These are phyloP conservation scores for Thryonomys swinderianus DNA, from an alignment of 2,113 vertebrate genomes.

Conservation along the genomic window DNA sequence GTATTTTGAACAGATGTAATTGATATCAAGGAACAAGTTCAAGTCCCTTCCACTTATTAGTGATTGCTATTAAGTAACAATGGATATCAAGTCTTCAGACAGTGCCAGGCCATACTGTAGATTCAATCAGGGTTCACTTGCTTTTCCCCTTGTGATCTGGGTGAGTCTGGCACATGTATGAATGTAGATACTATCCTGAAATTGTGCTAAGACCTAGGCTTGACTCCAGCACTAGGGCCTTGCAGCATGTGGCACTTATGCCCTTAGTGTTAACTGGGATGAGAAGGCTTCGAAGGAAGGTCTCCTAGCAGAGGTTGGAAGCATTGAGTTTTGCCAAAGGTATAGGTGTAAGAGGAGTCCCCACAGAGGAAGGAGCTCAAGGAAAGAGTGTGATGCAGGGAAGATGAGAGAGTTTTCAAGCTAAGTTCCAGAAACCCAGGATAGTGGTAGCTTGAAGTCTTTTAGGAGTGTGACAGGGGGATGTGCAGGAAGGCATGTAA, in stretches of 20 bases:
- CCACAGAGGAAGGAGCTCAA: neutral
- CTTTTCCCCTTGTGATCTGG: neutral
- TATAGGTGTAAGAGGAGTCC: neutral
- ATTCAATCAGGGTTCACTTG: neutral
- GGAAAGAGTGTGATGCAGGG: neutral
- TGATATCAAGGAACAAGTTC: conserved; percentile 33
- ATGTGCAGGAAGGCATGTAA: neutral
- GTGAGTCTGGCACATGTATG: neutral
- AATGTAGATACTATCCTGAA: neutral
- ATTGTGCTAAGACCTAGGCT: neutral
- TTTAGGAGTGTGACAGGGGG: neutral
- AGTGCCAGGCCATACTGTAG: neutral
- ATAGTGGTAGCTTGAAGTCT: neutral
- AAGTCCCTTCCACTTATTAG: neutral
- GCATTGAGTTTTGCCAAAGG: neutral
- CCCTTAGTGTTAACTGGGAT: neutral
- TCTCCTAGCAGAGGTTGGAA: neutral
- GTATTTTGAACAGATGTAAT: conserved; percentile 29
- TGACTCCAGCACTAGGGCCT: neutral
- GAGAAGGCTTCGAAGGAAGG: neutral
- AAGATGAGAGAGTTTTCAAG: neutral
- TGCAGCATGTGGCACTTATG: neutral
- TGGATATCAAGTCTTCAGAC: neutral
- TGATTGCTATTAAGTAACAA: neutral
- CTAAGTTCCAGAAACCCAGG: neutral